Base-by-base conservation (phyloP, 1,140 invertebrate genomes). In the Lepidurus arcticus region DNA sequence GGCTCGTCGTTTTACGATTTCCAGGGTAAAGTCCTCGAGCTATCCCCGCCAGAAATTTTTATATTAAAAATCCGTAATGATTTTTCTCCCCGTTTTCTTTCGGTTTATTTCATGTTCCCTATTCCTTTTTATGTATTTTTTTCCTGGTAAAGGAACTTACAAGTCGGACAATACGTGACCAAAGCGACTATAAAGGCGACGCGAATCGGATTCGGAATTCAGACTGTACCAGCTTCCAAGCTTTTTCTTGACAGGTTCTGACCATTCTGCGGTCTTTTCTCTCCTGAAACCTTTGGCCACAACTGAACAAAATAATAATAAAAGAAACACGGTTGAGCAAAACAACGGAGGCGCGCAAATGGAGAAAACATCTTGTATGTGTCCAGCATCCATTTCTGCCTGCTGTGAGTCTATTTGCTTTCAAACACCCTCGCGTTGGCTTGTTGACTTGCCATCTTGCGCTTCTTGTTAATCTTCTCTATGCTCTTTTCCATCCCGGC, bases 171-270 rank as follows among this genome's bases (percentile, higher is more conserved):
- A 65, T 65, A 65, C 53, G 53, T 65, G 53, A 65, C 53, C 53
- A 65, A 65, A 65, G 53, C 53, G 21, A 65, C 53, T 65, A 65
- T 65, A 65, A 65, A 65, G 21, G 53, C n/a, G 53, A 65, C 53
- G 53, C 53, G 53, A 65, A 65, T 65, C 53, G 53, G 53, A 21
- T 65, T 65, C n/a, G 53, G 53, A 65, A 65, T 65, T 65, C 53
- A 13, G 53, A 65, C 53, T 65, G 21, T 65, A 65, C 53, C n/a
- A 65, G 21, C 53, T 21, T 65, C 21, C 53, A 65, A 13, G 53
- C 16, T 13, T 65, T 65, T 65, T 65, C 53, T 65, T 65, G 53
- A 65, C 53, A 65, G 53, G 53, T n/a, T n/a, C 21, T 21, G 1
- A n/a, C 53, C 16, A n/a, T 65, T 21, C 53, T 13, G 16, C 7